These are phyloP conservation scores for Microhierax caerulescens DNA, from an alignment of 2,797 vertebrate species.

Conservation along the genomic window DNA sequence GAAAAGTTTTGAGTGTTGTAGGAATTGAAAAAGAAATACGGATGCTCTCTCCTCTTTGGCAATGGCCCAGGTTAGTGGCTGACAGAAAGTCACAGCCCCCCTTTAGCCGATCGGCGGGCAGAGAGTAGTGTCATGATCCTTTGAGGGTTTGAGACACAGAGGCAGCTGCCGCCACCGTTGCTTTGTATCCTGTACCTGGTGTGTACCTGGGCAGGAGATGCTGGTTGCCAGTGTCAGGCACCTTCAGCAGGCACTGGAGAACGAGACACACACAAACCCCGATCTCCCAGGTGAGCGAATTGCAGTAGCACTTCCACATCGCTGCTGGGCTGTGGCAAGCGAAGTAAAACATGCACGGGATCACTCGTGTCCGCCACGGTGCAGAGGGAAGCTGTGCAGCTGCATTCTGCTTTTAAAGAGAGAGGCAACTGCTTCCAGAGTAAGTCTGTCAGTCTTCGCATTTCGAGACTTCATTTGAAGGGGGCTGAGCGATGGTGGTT, in stretches of 20 bases:
- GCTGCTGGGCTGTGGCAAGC: constrained; percentile 25
- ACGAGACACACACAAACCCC: not conserved
- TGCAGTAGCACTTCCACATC: constrained; percentile 6
- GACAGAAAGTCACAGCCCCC: not conserved
- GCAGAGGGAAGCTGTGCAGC: not conserved
- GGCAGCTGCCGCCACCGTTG: not conserved
- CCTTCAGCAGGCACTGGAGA: not conserved
- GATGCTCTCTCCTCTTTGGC: too few relatives aligned
- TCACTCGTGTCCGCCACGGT: not conserved
- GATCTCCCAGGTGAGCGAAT: constrained; percentile 15
- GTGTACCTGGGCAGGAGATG: not conserved
- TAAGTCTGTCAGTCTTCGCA: not conserved
- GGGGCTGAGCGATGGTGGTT: not conserved
- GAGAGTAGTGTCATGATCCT: not conserved
- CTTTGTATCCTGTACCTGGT: not conserved
- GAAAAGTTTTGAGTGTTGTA: accelerated
- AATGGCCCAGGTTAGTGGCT: not conserved
- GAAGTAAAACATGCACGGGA: constrained; percentile 24
- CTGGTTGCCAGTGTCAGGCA: not conserved
- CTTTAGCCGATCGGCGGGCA: not conserved
- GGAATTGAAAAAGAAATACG: not conserved
- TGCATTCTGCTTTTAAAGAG: constrained; percentile 16
- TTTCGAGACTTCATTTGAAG: constrained; percentile 3
- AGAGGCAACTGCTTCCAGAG: constrained; percentile 44
- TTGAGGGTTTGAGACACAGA: not conserved